A percentile compares a stretch with the other conserved stretches of the same genome.
phyloP scores from a whole-genome alignment of 2,888 invertebrate species.

The Steinernema hermaphroditum region DNA sequence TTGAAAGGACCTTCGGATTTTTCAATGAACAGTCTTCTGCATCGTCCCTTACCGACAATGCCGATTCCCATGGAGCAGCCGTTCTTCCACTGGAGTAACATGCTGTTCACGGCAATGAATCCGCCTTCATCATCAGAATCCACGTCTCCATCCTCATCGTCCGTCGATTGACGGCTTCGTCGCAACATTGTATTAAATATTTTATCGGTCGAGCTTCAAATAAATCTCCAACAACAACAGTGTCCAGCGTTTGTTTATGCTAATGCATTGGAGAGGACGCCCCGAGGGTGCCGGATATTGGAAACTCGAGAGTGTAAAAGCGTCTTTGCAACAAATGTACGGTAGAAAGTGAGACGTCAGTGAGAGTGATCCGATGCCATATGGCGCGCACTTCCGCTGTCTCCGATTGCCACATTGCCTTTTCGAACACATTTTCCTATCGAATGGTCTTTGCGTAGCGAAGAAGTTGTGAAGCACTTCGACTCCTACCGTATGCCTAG shows the following conservation, averaged over 20 bases:
- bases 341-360: not conserved
- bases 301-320: constrained; percentile 30
- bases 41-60: not conserved
- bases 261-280: not conserved
- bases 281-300: constrained; percentile 26
- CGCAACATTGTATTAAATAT: not conserved
- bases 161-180: not conserved
- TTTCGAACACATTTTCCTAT: not conserved
- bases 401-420: constrained; percentile 17
- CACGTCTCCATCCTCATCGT: not conserved
- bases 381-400: constrained; percentile 12
- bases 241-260: constrained; percentile 21
- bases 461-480: not conserved
- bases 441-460: not conserved
- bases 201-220: not conserved
- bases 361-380: not conserved
- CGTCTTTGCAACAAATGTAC: constrained; percentile 29
- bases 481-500: not conserved
- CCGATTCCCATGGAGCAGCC: not conserved
- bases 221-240: not conserved
- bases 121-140: not conserved
- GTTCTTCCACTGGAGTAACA: constrained; percentile 21
- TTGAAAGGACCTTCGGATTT: not conserved
- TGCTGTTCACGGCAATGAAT: constrained; percentile 9
- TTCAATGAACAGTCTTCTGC: constrained; percentile 23